Evolutionary conservation across 23 tunicate genomes (phyloP), one percentile per base, ranked within the genome.

Genomic region (Ciona savignyi): DNA sequence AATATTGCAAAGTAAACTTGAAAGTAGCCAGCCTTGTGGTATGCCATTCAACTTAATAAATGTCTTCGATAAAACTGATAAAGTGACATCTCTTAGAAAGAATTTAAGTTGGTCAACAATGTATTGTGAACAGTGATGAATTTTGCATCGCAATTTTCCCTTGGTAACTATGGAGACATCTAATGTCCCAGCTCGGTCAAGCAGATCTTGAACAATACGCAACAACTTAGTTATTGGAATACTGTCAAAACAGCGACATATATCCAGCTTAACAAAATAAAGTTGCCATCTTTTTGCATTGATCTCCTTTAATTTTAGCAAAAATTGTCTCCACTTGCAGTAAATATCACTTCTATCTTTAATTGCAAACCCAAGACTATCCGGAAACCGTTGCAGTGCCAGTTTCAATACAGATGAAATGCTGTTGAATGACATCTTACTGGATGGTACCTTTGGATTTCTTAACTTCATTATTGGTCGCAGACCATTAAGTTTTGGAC

Each of bases 201-300:
- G 67, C 19, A 77, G 24, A 27, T 35, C 65, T 26, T 75, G 20
- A 23, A 81, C 29, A 60, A 81, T 73, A 29, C 65, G 63, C 49
- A 81, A 1, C 42, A 72, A 28, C 23, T 60, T 29, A 28, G 48
- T 73, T 0, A 73, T 73, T 32, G 85, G 85, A 24, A 81, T 81
- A 4, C 78, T 65, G 34, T 81, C 85, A 73, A 73, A 81, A 72
- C 85, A 81, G 0, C 51, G 73, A 27, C 66, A 23, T 31, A 73
- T 51, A 66, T 81, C 85, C 34, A 81, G 56, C 85, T 81, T 22
- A 35, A 48, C 6, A 29, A 25, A 25, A 9, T 9, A 63, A n/a
- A n/a, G 26, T 25, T 22, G 4, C 20, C 20, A 20, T 49, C 20
- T 15, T 49, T 49, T 49, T 49, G 61, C 61, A 49, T 49, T 49